Conservation (phyloP, 2,888 invertebrate genomes). For the Lepidochitona cinerea region DNA sequence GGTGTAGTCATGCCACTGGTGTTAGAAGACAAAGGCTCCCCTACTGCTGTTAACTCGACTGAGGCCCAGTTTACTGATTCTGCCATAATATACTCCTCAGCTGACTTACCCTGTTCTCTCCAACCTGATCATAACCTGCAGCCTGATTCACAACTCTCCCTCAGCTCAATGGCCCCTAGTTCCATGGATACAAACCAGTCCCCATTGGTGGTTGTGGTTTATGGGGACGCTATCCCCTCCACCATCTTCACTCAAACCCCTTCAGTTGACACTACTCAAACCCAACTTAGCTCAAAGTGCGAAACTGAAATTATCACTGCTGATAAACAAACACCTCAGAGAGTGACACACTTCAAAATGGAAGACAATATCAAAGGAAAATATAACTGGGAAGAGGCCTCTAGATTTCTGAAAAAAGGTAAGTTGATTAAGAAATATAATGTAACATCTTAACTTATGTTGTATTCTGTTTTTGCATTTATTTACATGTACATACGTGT, state of each 20-base stretch:
- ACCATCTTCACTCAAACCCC: too few species aligned
- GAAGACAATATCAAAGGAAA: constrained; percentile 23
- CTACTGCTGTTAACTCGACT: neutral
- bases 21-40: constrained; percentile 12
- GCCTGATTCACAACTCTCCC: neutral
- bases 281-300: too few species aligned
- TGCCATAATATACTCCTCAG: neutral
- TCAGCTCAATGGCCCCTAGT: neutral
- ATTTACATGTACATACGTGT: neutral
- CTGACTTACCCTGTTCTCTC: too few species aligned
- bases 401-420: constrained; percentile 40
- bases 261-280: too few species aligned
- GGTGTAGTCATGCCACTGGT: constrained; percentile 25
- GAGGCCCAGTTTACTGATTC: neutral
- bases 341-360: neutral
- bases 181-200: neutral
- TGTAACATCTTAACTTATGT: neutral
- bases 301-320: too few species aligned
- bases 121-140: too few species aligned
- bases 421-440: constrained; percentile 8
- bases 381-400: constrained; percentile 43
- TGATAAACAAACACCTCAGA: neutral
- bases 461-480: neutral
- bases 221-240: too few species aligned
- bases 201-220: too few species aligned